Evolutionary conservation across 1,140 invertebrate species (phyloP).

Genomic region (Olivierus martensii): DNA sequence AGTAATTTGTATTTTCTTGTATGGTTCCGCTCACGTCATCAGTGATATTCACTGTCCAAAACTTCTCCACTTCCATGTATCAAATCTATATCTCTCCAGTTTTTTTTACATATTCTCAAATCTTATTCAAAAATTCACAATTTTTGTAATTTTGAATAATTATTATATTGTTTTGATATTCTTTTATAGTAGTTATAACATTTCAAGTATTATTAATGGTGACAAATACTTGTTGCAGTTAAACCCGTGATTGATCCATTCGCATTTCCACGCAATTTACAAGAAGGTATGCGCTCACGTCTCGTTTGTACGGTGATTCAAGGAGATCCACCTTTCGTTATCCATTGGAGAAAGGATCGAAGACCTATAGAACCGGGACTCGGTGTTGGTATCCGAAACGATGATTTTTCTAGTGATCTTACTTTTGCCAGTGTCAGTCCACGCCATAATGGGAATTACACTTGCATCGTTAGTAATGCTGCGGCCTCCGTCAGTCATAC

Average conservation of each 20-base stretch:
- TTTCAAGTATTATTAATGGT: too few relatives aligned
- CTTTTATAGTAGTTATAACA: too few relatives aligned
- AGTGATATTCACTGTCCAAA: too few relatives aligned
- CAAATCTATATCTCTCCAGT: too few relatives aligned
- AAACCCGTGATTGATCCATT: conserved; percentile 19
- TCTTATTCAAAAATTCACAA: too few relatives aligned
- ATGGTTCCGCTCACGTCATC: too few relatives aligned
- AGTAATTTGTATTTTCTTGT: background rate
- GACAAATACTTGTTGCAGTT: conserved; percentile 26
- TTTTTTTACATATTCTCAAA: too few relatives aligned
- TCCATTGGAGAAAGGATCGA: conserved; percentile 22
- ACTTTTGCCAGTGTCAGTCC: conserved; percentile 19
- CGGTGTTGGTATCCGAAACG: conserved; percentile 21
- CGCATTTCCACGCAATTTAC: conserved; percentile 35
- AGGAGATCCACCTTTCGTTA: conserved; percentile 22
- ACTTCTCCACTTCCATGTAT: too few relatives aligned
- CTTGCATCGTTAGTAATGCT: conserved; percentile 21
- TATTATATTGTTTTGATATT: too few relatives aligned
- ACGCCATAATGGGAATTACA: conserved; percentile 24
- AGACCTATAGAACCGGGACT: conserved; percentile 22
- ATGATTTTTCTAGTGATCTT: conserved; percentile 30
- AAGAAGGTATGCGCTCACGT: conserved; percentile 48
- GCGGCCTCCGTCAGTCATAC: conserved; percentile 19
- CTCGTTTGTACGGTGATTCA: conserved; percentile 33
- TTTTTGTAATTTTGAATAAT: too few relatives aligned